Conservation (phyloP, 2,888 invertebrate genomes). For the Luperina nickerlii region DNA sequence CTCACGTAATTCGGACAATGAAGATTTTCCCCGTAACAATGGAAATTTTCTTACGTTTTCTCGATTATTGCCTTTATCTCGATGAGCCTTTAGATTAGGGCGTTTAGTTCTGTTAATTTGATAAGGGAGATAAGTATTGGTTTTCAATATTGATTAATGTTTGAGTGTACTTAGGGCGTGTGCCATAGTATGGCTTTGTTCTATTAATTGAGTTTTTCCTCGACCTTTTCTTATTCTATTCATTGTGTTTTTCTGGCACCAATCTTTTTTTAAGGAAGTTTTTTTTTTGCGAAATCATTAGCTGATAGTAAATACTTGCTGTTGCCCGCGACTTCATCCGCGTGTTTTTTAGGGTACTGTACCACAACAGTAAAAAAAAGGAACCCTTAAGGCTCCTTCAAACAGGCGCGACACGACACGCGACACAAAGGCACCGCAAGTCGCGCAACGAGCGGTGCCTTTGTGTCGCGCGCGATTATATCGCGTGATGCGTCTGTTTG, state of each 20-base stretch:
- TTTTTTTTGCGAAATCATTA: background rate
- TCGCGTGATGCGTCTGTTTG: too few species aligned
- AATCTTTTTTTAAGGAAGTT: background rate
- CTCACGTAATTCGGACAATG: slow-evolving; percentile 84
- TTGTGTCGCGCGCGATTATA: too few species aligned
- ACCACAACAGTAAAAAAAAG: too few species aligned
- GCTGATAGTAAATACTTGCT: background rate
- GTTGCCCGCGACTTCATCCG: background rate
- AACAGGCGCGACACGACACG: too few species aligned
- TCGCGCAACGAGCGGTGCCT: too few species aligned
- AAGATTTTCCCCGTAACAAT: slow-evolving; percentile 79
- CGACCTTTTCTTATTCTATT: background rate
- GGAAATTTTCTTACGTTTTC: slow-evolving; percentile 70
- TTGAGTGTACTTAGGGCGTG: slow-evolving; percentile 18
- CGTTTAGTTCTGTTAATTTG: slow-evolving; percentile 64
- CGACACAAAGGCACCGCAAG: too few species aligned
- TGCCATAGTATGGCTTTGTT: slow-evolving; percentile 7
- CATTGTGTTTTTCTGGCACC: background rate
- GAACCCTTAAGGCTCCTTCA: too few species aligned
- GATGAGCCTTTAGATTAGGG: slow-evolving; percentile 45
- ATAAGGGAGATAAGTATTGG: slow-evolving; percentile 58
- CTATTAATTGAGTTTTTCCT: slow-evolving; percentile 19
- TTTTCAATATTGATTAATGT: slow-evolving; percentile 49
- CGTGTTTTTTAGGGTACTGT: background rate
- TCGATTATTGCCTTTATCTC: slow-evolving; percentile 48